A percentile compares a stretch with the other conserved stretches of the same genome.
These are phyloP conservation scores for Zosterops pallidus DNA, from an alignment of 2,113 vertebrate genomes.

Conservation along the genomic window DNA sequence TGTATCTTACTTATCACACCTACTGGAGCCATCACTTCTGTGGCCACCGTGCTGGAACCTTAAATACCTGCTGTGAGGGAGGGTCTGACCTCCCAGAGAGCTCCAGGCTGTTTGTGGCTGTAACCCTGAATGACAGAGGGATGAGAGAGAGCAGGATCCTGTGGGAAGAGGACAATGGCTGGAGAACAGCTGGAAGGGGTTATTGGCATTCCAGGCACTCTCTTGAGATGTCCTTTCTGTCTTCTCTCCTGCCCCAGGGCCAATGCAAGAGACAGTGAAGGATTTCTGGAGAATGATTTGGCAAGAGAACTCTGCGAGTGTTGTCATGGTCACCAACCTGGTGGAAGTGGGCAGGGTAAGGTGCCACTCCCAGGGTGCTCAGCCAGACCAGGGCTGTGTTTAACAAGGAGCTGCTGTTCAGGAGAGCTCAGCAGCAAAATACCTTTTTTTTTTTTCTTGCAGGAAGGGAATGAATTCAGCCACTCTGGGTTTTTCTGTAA, in stretches of 20 bases:
- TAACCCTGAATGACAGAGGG: not conserved
- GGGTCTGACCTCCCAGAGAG: not conserved
- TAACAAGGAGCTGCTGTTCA: not conserved
- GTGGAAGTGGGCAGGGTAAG: conserved; percentile 98
- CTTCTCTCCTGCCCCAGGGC: conserved; percentile 76
- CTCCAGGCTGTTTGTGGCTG: not conserved
- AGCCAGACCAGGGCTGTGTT: not conserved
- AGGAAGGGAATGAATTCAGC: not conserved
- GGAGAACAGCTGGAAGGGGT: not conserved
- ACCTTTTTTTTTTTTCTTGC: not conserved
- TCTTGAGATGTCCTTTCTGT: not conserved
- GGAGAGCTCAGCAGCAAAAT: not conserved
- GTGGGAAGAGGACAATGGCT: not conserved
- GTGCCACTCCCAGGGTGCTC: not conserved
- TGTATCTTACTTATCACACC: too few species aligned
- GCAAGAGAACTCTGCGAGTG: conserved; percentile 96
- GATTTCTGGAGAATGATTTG: conserved; percentile 99
- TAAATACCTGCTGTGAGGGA: not conserved
- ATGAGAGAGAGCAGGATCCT: not conserved
- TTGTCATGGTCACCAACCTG: conserved; percentile 99
- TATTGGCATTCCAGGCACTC: not conserved
- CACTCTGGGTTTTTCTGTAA: not conserved
- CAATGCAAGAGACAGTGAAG: conserved; percentile 97
- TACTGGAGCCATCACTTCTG: not conserved
- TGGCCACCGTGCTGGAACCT: not conserved